Evolutionary conservation across 1,140 invertebrate genomes (phyloP).

Genomic region (Dreissena polymorpha): DNA sequence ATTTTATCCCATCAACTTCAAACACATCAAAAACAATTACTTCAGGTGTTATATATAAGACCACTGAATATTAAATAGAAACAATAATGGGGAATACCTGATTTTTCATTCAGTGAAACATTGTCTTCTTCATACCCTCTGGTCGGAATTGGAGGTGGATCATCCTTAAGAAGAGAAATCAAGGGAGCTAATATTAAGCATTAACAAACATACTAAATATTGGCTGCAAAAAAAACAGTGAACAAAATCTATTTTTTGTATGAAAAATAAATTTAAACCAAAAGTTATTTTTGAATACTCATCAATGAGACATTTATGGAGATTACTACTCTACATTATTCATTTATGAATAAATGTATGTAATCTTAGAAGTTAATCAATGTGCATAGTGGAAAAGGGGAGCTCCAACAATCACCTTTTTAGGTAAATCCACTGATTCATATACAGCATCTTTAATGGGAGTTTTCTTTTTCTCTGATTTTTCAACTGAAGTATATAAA

Average conservation of each 20-base stretch:
- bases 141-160: background rate
- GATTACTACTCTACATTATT: background rate
- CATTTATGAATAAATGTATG: background rate
- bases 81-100: slow-evolving; percentile 5
- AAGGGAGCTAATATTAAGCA: background rate
- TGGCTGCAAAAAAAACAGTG: background rate
- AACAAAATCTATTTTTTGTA: background rate
- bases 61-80: background rate
- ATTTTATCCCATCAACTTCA: background rate
- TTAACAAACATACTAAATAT: background rate
- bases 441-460: background rate
- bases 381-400: background rate
- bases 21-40: background rate
- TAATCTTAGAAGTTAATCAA: background rate
- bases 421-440: slow-evolving; percentile 1
- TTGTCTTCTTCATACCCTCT: slow-evolving; percentile 25
- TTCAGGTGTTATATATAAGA: background rate
- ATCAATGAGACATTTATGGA: background rate
- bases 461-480: background rate
- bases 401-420: background rate
- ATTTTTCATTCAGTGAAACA: slow-evolving; percentile 5
- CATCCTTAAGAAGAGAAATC: slow-evolving; percentile 8
- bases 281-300: background rate
- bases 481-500: slow-evolving; percentile 30
- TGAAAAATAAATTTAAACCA: background rate